Base-by-base conservation (phyloP, 1,140 invertebrate genomes). In the Galendromus occidentalis region DNA sequence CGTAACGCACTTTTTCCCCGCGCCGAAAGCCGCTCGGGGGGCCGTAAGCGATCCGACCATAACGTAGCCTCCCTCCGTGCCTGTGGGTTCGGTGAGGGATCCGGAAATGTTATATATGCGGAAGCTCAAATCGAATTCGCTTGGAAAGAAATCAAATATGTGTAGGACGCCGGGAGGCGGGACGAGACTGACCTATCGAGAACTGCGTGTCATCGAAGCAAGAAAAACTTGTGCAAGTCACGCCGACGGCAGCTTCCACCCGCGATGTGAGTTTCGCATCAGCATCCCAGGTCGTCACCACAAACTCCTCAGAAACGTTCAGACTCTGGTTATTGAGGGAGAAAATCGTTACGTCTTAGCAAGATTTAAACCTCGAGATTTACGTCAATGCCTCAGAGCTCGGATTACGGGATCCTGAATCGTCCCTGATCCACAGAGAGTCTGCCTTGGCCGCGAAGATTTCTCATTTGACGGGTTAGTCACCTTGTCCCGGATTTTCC, bases 401-500 rank as follows among this genome's bases (percentile, higher is more conserved):
- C n/a, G n/a, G n/a, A n/a, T n/a, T n/a, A n/a, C n/a, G n/a, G n/a
- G n/a, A n/a, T n/a, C n/a, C n/a, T n/a, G n/a, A n/a, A n/a, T n/a
- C n/a, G n/a, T n/a, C n/a, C n/a, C n/a, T n/a, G n/a, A n/a, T n/a
- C n/a, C n/a, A n/a, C n/a, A n/a, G n/a, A n/a, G n/a, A n/a, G n/a
- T n/a, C n/a, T n/a, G n/a, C n/a, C n/a, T n/a, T n/a, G n/a, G n/a
- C n/a, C n/a, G n/a, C n/a, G n/a, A n/a, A n/a, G n/a, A n/a, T n/a
- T n/a, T n/a, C n/a, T n/a, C n/a, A n/a, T n/a, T n/a, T n/a, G n/a
- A n/a, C n/a, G n/a, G n/a, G n/a, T n/a, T n/a, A 39, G 33, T 59
- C 51, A 59, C 51, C 51, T 59, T 59, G 33, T 59, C 51, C 25
- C 51, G 51, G 14, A 59, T 59, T 22, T 59, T 59, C 51, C 51